Evolutionary conservation across 1,140 invertebrate species (phyloP).

Genomic region (Megathymus violae): DNA sequence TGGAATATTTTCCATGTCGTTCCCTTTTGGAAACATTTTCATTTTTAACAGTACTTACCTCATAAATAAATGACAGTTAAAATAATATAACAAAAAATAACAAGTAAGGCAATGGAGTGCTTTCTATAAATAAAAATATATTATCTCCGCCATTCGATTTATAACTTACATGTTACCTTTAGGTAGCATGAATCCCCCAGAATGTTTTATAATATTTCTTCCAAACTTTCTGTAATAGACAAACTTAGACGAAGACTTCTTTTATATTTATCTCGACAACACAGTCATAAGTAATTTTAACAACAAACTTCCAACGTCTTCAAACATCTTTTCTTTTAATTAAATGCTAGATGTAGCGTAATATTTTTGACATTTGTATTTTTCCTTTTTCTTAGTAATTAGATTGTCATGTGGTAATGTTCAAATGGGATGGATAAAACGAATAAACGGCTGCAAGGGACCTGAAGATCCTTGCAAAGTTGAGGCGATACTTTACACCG

Average conservation of each 20-base stretch:
- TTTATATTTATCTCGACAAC: conserved; percentile 40
- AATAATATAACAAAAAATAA: neutral
- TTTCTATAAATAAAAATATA: neutral
- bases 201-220: conserved; percentile 51
- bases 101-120: conserved; percentile 6
- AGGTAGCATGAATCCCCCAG: conserved; percentile 36
- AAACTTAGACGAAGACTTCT: conserved; percentile 42
- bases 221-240: conserved; percentile 44
- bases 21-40: too few relatives aligned
- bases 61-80: too few relatives aligned
- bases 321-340: conserved; percentile 35
- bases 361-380: conserved; percentile 12
- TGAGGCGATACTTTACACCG: too few relatives aligned
- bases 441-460: too few relatives aligned
- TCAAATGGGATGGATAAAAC: neutral
- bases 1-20: too few relatives aligned
- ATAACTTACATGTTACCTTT: conserved; percentile 30
- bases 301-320: conserved; percentile 36
- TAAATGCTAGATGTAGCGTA: conserved; percentile 2
- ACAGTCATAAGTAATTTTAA: conserved; percentile 46
- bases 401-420: neutral
- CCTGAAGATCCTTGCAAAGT: too few relatives aligned
- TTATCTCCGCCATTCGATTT: conserved; percentile 16
- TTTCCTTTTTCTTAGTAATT: conserved; percentile 1
- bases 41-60: too few relatives aligned